Evolutionary conservation across 2,888 invertebrate genomes (phyloP).

Genomic region (Kryphioiulus occultus): DNA sequence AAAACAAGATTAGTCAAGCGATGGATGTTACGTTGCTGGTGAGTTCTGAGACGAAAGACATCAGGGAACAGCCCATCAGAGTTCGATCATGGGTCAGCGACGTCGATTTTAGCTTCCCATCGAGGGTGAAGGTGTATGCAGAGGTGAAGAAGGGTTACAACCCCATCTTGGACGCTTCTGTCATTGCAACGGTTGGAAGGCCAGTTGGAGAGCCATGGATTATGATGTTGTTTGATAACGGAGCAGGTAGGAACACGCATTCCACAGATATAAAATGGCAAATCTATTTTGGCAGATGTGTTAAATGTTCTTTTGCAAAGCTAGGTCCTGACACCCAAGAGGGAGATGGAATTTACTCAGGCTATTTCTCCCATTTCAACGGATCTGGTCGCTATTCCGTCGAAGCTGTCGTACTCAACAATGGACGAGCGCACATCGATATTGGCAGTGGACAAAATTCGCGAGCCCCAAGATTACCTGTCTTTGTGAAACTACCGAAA

Average conservation of each 20-base stretch:
- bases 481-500: background rate
- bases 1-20: slow-evolving; percentile 49
- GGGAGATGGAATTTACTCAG: slow-evolving; percentile 61
- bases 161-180: slow-evolving; percentile 56
- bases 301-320: background rate
- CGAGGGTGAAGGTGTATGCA: slow-evolving; percentile 56
- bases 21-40: slow-evolving; percentile 54
- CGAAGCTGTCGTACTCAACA: slow-evolving; percentile 57
- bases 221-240: slow-evolving; percentile 56
- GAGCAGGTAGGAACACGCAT: slow-evolving; percentile 54
- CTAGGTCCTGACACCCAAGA: slow-evolving; percentile 60
- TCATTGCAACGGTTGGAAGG: slow-evolving; percentile 56
- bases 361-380: slow-evolving; percentile 58
- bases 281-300: background rate
- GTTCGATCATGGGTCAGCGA: slow-evolving; percentile 56
- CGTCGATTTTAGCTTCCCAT: slow-evolving; percentile 56
- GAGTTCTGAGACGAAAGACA: slow-evolving; percentile 55
- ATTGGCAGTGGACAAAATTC: slow-evolving; percentile 46
- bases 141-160: slow-evolving; percentile 57
- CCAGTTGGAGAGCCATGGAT: slow-evolving; percentile 56
- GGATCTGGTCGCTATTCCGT: slow-evolving; percentile 60
- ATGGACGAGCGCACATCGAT: slow-evolving; percentile 55
- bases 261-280: background rate
- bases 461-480: slow-evolving; percentile 49
- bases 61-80: slow-evolving; percentile 56